These are phyloP conservation scores for Cataglyphis cursor DNA, from an alignment of 2,888 invertebrate genomes.

Conservation along the genomic window DNA sequence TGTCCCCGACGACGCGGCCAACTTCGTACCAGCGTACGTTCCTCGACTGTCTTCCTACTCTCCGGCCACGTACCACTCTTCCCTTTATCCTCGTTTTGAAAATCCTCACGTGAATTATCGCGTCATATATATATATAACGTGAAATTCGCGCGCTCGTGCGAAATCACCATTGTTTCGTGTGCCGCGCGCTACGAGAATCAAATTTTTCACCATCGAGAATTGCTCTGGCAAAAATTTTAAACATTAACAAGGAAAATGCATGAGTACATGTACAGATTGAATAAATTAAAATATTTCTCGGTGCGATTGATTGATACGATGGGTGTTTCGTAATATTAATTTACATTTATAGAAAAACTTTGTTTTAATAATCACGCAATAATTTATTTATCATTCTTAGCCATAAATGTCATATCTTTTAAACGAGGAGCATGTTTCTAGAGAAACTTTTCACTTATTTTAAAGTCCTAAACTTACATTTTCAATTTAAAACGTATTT, in stretches of 20 bases:
- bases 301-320: too few species aligned
- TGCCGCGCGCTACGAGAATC: neutral
- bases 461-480: too few species aligned
- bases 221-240: neutral
- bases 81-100: slow-evolving; percentile 51
- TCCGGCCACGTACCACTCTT: neutral
- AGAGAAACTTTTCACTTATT: too few species aligned
- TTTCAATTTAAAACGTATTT: too few species aligned
- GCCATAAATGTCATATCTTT: too few species aligned
- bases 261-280: neutral
- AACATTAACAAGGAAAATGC: neutral
- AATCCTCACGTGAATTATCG: slow-evolving; percentile 66
- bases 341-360: neutral
- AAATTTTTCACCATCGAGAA: slow-evolving; percentile 14
- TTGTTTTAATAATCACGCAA: neutral
- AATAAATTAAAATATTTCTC: too few species aligned
- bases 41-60: slow-evolving; percentile 19
- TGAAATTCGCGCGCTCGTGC: slow-evolving; percentile 19
- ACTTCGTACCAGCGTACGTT: slow-evolving; percentile 55
- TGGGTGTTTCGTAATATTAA: too few species aligned
- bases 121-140: slow-evolving; percentile 14
- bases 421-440: too few species aligned
- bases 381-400: neutral
- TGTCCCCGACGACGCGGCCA: slow-evolving; percentile 40
- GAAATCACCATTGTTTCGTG: slow-evolving; percentile 19